These are phyloP conservation scores for Akabosia matsudoensis DNA, from an alignment of 1,140 invertebrate species.

Conservation along the genomic window DNA sequence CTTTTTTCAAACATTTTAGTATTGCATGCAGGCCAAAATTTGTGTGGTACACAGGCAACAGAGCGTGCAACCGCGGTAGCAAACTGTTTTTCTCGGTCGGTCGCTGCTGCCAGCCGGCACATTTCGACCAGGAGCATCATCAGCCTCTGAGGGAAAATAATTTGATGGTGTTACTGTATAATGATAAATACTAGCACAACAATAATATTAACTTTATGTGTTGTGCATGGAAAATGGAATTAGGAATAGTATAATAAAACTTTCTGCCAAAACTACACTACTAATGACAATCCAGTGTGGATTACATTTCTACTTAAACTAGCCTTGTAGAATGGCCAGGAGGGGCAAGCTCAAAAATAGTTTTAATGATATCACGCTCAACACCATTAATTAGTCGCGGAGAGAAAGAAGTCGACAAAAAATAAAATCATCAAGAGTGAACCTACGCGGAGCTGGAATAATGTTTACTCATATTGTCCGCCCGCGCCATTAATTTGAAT, in stretches of 20 bases:
- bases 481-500: background rate
- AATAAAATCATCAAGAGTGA: no score
- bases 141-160: no score
- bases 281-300: background rate
- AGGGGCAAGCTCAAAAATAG: background rate
- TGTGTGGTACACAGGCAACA: background rate
- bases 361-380: conserved; percentile 25
- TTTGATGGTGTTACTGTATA: background rate
- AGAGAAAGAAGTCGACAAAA: background rate
- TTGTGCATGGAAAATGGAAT: background rate
- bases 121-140: background rate
- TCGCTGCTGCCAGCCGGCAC: background rate
- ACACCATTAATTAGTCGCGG: conserved; percentile 15
- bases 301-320: background rate
- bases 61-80: background rate
- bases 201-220: background rate
- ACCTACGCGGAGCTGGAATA: background rate
- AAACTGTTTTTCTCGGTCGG: no score
- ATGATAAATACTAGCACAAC: background rate
- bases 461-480: background rate
- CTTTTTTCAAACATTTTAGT: background rate
- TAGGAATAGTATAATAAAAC: no score
- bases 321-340: background rate
- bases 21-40: background rate
- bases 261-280: no score